A percentile compares a stretch with the other conserved stretches of the same genome.
These are phyloP conservation scores for Vulpes lagopus DNA, from an alignment of 2,113 vertebrate species.

Conservation along the genomic window DNA sequence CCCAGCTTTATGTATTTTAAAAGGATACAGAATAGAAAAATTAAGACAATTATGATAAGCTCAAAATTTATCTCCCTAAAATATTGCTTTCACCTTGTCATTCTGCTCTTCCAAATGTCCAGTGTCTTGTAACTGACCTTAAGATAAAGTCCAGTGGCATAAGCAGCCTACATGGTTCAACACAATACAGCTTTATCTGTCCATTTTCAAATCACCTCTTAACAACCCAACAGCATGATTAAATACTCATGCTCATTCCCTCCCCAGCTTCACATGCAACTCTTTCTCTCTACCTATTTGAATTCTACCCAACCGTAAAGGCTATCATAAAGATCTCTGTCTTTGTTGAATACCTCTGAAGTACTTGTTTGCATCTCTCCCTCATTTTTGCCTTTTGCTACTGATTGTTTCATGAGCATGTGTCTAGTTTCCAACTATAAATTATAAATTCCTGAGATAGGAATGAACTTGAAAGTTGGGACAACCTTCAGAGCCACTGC, in stretches of 20 bases:
- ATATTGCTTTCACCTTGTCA: slow-evolving; percentile 9
- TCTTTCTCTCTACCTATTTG: too few species aligned
- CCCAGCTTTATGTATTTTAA: neutral
- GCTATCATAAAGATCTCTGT: too few species aligned
- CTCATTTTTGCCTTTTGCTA: slow-evolving; percentile 4
- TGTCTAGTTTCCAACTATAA: neutral
- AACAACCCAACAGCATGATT: neutral
- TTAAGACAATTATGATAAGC: neutral
- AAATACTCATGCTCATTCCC: neutral
- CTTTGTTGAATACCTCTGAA: neutral
- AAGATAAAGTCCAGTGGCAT: neutral
- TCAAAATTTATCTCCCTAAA: neutral
- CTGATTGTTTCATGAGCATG: neutral
- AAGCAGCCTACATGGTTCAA: neutral
- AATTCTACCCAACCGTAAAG: too few species aligned
- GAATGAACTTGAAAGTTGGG: neutral
- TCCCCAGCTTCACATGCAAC: neutral
- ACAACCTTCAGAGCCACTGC: neutral
- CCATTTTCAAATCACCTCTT: neutral
- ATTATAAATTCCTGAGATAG: neutral
- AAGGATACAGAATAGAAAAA: slow-evolving; percentile 53
- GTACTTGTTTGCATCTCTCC: neutral
- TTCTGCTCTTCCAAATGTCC: neutral
- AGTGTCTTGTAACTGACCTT: neutral
- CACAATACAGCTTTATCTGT: neutral